Evolutionary conservation across 2,113 vertebrate genomes (phyloP).

Genomic region (Sinocyclocheilus anshuiensis): DNA sequence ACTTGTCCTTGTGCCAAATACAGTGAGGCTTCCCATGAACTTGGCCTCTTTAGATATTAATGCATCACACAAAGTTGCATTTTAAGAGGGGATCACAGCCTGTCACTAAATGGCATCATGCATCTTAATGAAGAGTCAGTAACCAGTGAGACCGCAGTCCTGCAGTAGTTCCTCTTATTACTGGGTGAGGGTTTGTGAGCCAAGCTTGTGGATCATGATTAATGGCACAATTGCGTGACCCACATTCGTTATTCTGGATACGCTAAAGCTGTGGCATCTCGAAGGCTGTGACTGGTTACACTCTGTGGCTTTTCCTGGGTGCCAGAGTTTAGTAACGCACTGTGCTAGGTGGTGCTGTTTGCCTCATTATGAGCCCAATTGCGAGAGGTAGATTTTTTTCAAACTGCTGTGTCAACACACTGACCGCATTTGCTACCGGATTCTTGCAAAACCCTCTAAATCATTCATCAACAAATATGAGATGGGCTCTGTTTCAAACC

Average conservation of each 20-base stretch:
- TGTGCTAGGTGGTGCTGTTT: constrained; percentile 67
- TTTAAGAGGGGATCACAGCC: not conserved
- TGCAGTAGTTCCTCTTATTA: not conserved
- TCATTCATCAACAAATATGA: not conserved
- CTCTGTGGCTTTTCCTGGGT: not conserved
- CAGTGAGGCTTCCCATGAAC: not conserved
- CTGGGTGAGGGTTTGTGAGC: not conserved
- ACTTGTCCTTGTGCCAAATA: not conserved
- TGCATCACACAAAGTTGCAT: no score
- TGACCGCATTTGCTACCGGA: not conserved
- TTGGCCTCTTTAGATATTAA: not conserved
- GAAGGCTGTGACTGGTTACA: not conserved
- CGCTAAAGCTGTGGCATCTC: constrained; percentile 6
- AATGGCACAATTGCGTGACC: constrained; percentile 35
- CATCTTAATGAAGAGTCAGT: not conserved
- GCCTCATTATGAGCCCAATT: constrained; percentile 39
- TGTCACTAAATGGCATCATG: not conserved
- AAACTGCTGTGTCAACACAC: not conserved
- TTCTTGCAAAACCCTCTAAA: not conserved
- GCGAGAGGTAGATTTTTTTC: constrained; percentile 10
- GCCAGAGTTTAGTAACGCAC: constrained; percentile 20
- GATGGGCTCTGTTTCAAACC: not conserved
- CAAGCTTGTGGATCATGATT: not conserved
- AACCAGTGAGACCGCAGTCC: not conserved
- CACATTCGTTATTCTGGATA: constrained; percentile 40